These are phyloP conservation scores for Hestina assimilis DNA, from an alignment of 1,140 invertebrate species.

Conservation along the genomic window DNA sequence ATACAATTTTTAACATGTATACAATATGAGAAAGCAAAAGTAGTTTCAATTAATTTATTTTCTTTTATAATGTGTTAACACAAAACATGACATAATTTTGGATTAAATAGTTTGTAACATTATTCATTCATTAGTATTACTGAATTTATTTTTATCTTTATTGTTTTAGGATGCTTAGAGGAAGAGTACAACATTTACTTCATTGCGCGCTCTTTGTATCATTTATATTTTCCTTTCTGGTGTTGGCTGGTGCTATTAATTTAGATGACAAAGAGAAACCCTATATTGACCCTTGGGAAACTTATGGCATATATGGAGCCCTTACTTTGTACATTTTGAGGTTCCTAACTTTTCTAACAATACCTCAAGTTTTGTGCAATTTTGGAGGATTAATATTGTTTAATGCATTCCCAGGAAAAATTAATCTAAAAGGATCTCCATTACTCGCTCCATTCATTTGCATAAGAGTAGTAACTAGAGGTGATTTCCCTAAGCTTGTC, in stretches of 20 bases:
- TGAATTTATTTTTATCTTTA: slow-evolving; percentile 1
- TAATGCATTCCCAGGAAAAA: slow-evolving; percentile 97
- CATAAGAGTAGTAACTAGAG: slow-evolving; percentile 96
- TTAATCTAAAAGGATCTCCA: slow-evolving; percentile 92
- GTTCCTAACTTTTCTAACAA: slow-evolving; percentile 90
- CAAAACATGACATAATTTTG: no score
- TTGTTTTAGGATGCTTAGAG: slow-evolving; percentile 75
- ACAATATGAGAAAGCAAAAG: no score
- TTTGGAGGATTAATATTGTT: slow-evolving; percentile 94
- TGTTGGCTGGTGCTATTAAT: slow-evolving; percentile 87
- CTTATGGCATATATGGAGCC: slow-evolving; percentile 87
- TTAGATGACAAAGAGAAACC: slow-evolving; percentile 81
- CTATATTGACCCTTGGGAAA: slow-evolving; percentile 87
- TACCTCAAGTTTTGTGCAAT: slow-evolving; percentile 95
- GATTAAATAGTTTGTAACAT: no score
- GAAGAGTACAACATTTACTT: slow-evolving; percentile 76
- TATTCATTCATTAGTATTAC: no score
- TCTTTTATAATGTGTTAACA: no score
- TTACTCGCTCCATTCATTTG: slow-evolving; percentile 96
- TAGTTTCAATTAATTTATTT: no score
- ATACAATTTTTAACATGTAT: no score
- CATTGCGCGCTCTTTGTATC: slow-evolving; percentile 88
- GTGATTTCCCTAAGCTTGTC: slow-evolving; percentile 96
- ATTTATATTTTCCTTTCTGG: slow-evolving; percentile 88
- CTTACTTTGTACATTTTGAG: slow-evolving; percentile 88